phyloP scores from a whole-genome alignment of 2,113 vertebrate genomes.

The Lophura nycthemera region DNA sequence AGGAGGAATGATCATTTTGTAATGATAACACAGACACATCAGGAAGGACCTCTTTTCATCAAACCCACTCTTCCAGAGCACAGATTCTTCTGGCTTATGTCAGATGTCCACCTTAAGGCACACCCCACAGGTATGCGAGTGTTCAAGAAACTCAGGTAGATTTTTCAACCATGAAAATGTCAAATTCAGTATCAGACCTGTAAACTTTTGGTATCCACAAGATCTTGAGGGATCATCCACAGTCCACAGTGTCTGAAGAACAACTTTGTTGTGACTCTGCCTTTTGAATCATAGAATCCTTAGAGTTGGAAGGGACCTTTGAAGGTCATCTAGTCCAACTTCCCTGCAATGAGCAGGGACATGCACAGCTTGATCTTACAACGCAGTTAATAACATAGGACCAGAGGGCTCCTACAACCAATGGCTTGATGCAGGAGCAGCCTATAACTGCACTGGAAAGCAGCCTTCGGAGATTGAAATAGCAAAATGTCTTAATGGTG shows the following conservation, averaged over 20 bases:
- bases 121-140: no score
- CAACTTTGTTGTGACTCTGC: neutral
- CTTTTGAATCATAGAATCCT: neutral
- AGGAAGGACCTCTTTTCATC: neutral
- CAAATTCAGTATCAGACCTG: neutral
- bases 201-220: neutral
- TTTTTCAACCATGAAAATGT: neutral
- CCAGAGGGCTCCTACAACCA: neutral
- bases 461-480: neutral
- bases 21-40: neutral
- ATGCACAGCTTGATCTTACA: neutral
- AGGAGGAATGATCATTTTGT: neutral
- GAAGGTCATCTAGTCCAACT: no score
- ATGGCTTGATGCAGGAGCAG: neutral
- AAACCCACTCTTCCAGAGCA: neutral
- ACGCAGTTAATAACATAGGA: neutral
- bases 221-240: neutral
- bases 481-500: neutral
- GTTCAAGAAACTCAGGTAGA: accelerated
- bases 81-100: neutral
- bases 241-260: neutral
- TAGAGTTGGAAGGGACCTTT: no score
- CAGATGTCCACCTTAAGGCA: neutral
- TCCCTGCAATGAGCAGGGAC: no score
- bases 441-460: neutral